Percentiles rank a stretch among this genome's conserved stretches.
Conservation (phyloP, 2,888 invertebrate species). For the Geotrupes spiniger region DNA sequence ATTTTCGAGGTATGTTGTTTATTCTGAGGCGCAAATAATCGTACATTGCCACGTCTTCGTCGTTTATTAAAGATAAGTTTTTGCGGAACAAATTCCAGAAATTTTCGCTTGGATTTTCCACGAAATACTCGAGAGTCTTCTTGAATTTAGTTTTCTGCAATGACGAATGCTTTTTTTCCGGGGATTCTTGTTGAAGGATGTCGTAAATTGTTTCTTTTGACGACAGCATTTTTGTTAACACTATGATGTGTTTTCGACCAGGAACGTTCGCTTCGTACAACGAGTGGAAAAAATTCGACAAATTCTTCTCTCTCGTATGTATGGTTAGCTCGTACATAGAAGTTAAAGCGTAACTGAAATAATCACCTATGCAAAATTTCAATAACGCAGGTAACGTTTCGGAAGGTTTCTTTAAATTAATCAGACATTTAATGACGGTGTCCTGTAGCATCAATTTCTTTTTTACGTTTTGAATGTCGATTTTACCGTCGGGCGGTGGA, state of each 20-base stretch:
- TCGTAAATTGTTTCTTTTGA: not conserved
- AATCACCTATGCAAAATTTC: conserved; percentile 18
- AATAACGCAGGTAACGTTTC: conserved; percentile 8
- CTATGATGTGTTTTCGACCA: too few species aligned
- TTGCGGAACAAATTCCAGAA: not conserved
- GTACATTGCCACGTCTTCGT: not conserved
- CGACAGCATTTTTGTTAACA: not conserved
- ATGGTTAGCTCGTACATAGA: conserved; percentile 7
- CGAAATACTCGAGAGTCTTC: not conserved
- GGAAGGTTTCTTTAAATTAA: not conserved
- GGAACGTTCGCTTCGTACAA: too few species aligned
- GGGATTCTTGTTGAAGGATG: not conserved
- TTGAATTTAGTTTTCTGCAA: not conserved
- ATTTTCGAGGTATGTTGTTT: not conserved
- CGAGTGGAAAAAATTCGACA: not conserved
- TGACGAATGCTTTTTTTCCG: not conserved
- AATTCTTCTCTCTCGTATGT: conserved; percentile 11
- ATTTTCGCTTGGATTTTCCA: not conserved
- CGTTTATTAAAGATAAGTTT: not conserved
- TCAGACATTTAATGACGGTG: too few species aligned
- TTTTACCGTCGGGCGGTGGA: too few species aligned
- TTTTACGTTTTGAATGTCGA: too few species aligned
- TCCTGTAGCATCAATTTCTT: too few species aligned
- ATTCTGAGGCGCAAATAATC: not conserved
- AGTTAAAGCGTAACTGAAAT: conserved; percentile 9